Evolutionary conservation across 2,797 vertebrate species (phyloP).

Genomic region (Erpetoichthys calabaricus): DNA sequence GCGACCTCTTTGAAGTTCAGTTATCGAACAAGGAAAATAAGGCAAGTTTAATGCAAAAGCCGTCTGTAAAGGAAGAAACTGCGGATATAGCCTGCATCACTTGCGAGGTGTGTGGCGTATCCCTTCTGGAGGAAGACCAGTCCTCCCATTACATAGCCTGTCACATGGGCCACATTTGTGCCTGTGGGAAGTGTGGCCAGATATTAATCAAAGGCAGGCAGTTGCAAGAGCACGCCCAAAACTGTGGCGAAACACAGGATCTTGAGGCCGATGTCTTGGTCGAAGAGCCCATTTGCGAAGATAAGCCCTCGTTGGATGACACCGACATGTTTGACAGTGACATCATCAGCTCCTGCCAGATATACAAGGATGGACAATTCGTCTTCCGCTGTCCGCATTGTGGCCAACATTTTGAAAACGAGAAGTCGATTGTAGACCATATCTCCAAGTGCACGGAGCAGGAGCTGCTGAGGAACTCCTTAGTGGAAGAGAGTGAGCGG

Average conservation of each 20-base stretch:
- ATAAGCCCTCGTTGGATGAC: constrained; percentile 67
- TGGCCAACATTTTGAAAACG: constrained; percentile 73
- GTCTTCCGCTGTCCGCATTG: constrained; percentile 82
- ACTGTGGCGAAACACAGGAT: constrained; percentile 79
- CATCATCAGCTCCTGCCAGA: constrained; percentile 47
- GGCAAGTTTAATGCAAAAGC: constrained; percentile 29
- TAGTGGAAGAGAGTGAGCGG: constrained; percentile 69
- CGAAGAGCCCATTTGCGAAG: constrained; percentile 53
- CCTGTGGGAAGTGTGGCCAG: constrained; percentile 88
- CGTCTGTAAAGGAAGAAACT: constrained; percentile 44
- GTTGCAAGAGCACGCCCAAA: constrained; percentile 87
- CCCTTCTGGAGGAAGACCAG: constrained; percentile 71
- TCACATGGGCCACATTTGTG: constrained; percentile 91
- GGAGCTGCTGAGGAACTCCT: constrained; percentile 68
- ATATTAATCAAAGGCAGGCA: constrained; percentile 90
- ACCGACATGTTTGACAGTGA: constrained; percentile 54
- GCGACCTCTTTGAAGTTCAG: constrained; percentile 31
- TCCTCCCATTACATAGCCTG: constrained; percentile 87
- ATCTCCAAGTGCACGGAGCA: constrained; percentile 76
- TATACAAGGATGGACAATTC: constrained; percentile 56
- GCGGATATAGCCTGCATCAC: constrained; percentile 31
- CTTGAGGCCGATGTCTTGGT: constrained; percentile 63
- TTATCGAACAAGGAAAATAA: constrained; percentile 32
- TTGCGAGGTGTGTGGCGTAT: constrained; percentile 79
- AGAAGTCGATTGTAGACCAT: constrained; percentile 78